Base-by-base conservation (phyloP, 2,113 vertebrate genomes). In the Gobio gobio region DNA sequence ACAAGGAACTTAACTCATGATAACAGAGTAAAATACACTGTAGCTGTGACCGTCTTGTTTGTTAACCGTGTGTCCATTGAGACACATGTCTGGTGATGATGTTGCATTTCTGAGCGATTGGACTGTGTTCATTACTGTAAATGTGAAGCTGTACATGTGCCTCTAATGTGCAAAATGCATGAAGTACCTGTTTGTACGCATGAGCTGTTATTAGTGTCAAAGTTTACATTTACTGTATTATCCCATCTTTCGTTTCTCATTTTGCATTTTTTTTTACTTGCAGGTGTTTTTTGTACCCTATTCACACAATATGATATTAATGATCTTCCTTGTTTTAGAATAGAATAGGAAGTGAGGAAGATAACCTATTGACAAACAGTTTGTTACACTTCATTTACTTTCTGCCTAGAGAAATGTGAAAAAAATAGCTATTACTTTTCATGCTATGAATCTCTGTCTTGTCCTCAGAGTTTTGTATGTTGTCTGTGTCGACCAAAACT, bases 391-490 rank as follows among this genome's bases (percentile, higher is more conserved):
- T 33, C 5, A 61, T 86, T 81, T 66, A 33, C 56, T 83, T 81
- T 66, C 59, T 76, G 33, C 12, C 90, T 88, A 83, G 85, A 83
- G 76, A 86, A 87, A 70, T 84, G 68, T 86, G 45, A 82, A 76
- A 40, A 54, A 56, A 83, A 51, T 36, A 74, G 45, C 22, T 63
- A 64, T 56, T 78, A 90, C 47, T 76, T 86, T 82, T 78, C 61
- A 81, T 81, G 85, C 79, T 10, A 73, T 84, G 20, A 68, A 64
- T 73, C 12, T 10, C 29, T 88, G 83, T 58, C 43, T 89, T 84
- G 84, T 82, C 79, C 13, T 90, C 89, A 87, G 88, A 54, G 80
- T 84, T 88, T 84, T 82, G 87, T 92, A 88, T 88, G 87, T 91
- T 91, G 90, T 93, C 80, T 79, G 83, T 93, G 88, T 90, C 89